Percentiles rank a stretch among this genome's conserved stretches.
Evolutionary conservation across 1,140 invertebrate species (phyloP).

Genomic region (Cotesia glomerata): DNA sequence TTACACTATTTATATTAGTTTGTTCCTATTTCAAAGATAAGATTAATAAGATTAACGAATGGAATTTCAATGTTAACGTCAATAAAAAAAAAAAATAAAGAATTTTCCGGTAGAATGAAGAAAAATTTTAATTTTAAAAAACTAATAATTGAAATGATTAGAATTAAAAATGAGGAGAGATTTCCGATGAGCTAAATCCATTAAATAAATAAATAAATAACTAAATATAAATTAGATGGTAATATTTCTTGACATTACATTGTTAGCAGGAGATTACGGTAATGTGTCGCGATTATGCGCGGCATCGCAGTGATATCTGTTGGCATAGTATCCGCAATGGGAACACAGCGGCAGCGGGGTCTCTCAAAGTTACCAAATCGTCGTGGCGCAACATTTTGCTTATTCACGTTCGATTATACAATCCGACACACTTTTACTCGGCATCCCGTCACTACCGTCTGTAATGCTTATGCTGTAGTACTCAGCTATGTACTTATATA

Average conservation of each 20-base stretch:
- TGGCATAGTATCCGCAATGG: slow-evolving; percentile 47
- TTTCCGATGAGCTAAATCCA: too few relatives aligned
- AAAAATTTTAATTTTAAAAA: too few relatives aligned
- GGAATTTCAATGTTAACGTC: too few relatives aligned
- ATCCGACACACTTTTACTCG: slow-evolving; percentile 64
- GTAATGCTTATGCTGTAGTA: slow-evolving; percentile 6
- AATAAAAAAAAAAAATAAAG: too few relatives aligned
- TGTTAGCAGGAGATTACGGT: slow-evolving; percentile 1
- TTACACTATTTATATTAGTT: too few relatives aligned
- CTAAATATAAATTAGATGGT: not conserved
- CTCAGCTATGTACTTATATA: not conserved
- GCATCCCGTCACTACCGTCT: slow-evolving; percentile 32
- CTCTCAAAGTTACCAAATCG: slow-evolving; percentile 60
- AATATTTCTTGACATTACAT: not conserved
- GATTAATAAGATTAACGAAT: too few relatives aligned
- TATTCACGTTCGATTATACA: slow-evolving; percentile 66
- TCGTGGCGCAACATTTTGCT: slow-evolving; percentile 64
- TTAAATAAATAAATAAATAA: too few relatives aligned
- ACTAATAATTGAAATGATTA: too few relatives aligned
- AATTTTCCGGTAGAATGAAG: too few relatives aligned
- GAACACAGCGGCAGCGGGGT: slow-evolving; percentile 47
- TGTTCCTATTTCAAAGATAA: too few relatives aligned
- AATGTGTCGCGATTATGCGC: slow-evolving; percentile 2
- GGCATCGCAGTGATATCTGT: slow-evolving; percentile 2
- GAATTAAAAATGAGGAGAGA: too few relatives aligned